These are phyloP conservation scores for Cylindroiulus punctatus DNA, from an alignment of 2,888 invertebrate genomes.

Conservation along the genomic window DNA sequence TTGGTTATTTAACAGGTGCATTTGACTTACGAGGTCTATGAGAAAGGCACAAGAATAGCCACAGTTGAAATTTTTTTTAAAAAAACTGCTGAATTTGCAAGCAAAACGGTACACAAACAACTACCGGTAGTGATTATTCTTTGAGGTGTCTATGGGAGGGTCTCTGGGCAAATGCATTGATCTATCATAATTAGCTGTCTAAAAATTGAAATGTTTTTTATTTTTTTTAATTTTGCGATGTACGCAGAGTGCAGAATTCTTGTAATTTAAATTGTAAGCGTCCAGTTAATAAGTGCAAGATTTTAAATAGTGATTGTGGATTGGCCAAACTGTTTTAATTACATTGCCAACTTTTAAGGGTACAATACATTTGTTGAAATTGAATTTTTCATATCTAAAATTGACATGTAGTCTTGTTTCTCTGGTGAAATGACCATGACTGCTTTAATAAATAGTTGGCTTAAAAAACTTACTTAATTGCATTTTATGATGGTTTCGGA, in stretches of 20 bases:
- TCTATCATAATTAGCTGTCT: not conserved
- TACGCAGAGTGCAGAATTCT: slow-evolving; percentile 19
- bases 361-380: too few species aligned
- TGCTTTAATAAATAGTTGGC: slow-evolving; percentile 2
- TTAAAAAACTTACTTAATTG: too few species aligned
- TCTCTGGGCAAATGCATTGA: not conserved
- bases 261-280: slow-evolving; percentile 5
- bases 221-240: not conserved
- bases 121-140: slow-evolving; percentile 23
- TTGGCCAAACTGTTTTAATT: too few species aligned
- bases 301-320: slow-evolving; percentile 9
- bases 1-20: slow-evolving; percentile 19
- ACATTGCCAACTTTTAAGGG: too few species aligned
- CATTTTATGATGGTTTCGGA: not conserved
- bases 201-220: not conserved
- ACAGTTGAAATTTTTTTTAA: not conserved
- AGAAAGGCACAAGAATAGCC: not conserved
- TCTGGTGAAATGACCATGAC: not conserved
- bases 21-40: not conserved
- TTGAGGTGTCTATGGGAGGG: not conserved
- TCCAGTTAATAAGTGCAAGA: slow-evolving; percentile 6
- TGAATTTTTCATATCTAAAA: not conserved
- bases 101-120: not conserved
- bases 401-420: not conserved
- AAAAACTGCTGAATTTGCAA: not conserved